phyloP scores from a whole-genome alignment of 2,797 vertebrate genomes.

The Takifugu ocellatus region DNA sequence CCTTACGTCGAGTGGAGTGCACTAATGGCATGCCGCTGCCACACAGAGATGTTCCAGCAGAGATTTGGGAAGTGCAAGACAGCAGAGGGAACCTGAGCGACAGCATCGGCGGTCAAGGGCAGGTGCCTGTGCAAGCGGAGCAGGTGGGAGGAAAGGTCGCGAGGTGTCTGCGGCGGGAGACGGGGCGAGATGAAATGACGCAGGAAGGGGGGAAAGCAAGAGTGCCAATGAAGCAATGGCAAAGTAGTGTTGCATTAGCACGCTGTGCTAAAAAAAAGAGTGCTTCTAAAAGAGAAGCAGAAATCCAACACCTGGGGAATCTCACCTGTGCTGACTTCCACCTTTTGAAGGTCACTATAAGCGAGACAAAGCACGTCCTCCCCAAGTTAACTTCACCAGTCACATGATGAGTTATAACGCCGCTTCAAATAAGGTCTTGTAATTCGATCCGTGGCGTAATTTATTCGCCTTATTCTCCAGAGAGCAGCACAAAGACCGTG shows the following conservation, averaged over 20 bases:
- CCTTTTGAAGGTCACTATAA: constrained; percentile 37
- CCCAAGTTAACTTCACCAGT: constrained; percentile 32
- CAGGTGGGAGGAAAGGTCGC: constrained; percentile 9
- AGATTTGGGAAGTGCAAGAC: constrained; percentile 43
- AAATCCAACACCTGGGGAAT: constrained; percentile 29
- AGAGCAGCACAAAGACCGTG: constrained; percentile 15
- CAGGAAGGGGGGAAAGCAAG: constrained; percentile 10
- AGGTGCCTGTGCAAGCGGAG: constrained; percentile 21
- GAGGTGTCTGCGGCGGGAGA: constrained; percentile 28
- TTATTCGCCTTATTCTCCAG: constrained; percentile 30
- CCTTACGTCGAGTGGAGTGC: constrained; percentile 56
- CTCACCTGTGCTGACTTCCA: constrained; percentile 12
- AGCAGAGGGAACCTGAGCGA: constrained; percentile 36
- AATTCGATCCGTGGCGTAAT: constrained; percentile 30
- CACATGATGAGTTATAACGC: constrained; percentile 21
- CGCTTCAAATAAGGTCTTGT: constrained; percentile 21
- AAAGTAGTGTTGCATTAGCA: constrained; percentile 30
- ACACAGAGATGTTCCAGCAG: constrained; percentile 42
- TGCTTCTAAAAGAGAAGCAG: constrained; percentile 25
- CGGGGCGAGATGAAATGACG: not conserved
- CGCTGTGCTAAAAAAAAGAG: constrained; percentile 14
- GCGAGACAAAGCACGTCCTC: constrained; percentile 10
- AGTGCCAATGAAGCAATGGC: constrained; percentile 20
- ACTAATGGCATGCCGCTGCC: constrained; percentile 55
- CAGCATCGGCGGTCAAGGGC: constrained; percentile 38